Base-by-base conservation (phyloP, 2,113 vertebrate species). In the Halichoeres trimaculatus region DNA sequence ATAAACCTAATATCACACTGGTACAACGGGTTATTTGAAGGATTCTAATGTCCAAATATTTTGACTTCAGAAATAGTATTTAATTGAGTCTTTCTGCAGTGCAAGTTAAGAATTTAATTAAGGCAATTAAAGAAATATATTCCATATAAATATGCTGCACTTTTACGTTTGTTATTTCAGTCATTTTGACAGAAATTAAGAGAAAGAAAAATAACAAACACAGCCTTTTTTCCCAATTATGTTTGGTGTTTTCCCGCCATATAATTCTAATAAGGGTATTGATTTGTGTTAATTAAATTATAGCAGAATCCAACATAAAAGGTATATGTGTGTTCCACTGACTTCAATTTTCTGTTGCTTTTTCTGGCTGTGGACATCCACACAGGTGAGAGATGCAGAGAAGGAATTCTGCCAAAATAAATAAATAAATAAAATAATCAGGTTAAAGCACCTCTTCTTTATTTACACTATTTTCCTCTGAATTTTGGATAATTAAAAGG, bases 231-330 rank as follows among this genome's bases (percentile, higher is more conserved):
- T 59, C 30, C 30, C 30, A 55, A 58, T 67, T 62, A 48, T 17
- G 67, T 62, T 51, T 36, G 48, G 11, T 22, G 24, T 36, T 66
- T 47, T 66, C 64, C 50, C 58, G 58, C 61, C 45, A 45, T 66
- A 69, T 47, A 53, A 82, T 78, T 51, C 71, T 84, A 76, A 89
- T 81, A 58, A 72, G 48, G 84, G 88, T 67, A 65, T 66, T 41
- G 41, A 59, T 63, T 90, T 74, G 59, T 50, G 63, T 85, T 89
- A 85, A 92, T 92, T 90, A 89, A 88, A 88, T 83, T 74, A 40
- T 17, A 8, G 11, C 40, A 43, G 23, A 48, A 67, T 53, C 63
- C 64, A 57, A 48, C 51, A 85, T 78, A 61, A 85, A 79, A 78
- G 47, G 74, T 84, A 51, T 40, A 36, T 72, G 82, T 80, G 86